Conservation (phyloP, 2,113 vertebrate species). For the Pelvicachromis taeniatus region DNA sequence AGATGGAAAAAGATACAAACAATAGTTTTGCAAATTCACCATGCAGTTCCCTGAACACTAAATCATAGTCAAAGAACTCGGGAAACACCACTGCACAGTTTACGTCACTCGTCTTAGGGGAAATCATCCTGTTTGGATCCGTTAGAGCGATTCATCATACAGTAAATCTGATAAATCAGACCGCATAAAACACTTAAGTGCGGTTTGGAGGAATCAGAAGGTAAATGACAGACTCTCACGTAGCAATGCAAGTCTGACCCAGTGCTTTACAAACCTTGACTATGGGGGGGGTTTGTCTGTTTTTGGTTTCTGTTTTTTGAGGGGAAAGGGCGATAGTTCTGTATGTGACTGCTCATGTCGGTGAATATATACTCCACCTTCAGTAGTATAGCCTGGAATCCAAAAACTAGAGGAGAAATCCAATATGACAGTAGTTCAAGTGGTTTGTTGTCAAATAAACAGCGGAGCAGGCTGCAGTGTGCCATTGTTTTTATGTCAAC, state of each 20-base stretch:
- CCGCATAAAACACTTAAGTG: background rate
- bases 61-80: background rate
- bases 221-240: slow-evolving; percentile 5
- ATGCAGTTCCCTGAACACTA: background rate
- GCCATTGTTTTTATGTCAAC: slow-evolving; percentile 71
- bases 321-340: background rate
- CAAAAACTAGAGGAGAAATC: slow-evolving; percentile 35
- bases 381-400: background rate
- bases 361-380: slow-evolving; percentile 2
- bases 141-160: background rate
- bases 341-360: background rate
- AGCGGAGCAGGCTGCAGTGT: slow-evolving; percentile 44
- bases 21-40: slow-evolving; percentile 5
- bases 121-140: background rate
- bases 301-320: rapidly evolving
- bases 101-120: background rate
- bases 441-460: slow-evolving; percentile 67
- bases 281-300: background rate
- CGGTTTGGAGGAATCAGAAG: background rate
- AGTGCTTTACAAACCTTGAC: background rate
- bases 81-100: background rate
- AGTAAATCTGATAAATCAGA: slow-evolving; percentile 6
- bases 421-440: slow-evolving; percentile 16
- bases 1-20: background rate
- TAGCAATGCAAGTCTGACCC: background rate